Percentiles rank a stretch among this genome's conserved stretches.
Conservation (phyloP, 2,888 invertebrate genomes). For the Eupithecia dodoneata region DNA sequence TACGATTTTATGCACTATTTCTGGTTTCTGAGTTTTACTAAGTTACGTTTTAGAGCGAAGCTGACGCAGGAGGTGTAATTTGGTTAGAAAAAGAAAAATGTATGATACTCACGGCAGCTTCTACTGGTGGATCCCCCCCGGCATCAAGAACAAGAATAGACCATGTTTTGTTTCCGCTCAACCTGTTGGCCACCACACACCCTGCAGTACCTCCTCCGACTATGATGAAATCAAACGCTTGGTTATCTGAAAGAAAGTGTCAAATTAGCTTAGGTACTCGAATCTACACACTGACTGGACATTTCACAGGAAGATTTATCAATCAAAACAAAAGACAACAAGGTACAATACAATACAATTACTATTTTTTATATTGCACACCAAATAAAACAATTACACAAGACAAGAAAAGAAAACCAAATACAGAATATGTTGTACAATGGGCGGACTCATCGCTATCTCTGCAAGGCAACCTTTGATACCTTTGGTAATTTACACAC, state of each 20-base stretch:
- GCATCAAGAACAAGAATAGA: slow-evolving; percentile 47
- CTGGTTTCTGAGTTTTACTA: not conserved
- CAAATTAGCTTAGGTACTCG: not conserved
- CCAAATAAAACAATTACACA: too few relatives aligned
- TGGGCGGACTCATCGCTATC: too few relatives aligned
- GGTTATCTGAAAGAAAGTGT: slow-evolving; percentile 39
- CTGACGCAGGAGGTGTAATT: not conserved
- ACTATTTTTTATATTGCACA: too few relatives aligned
- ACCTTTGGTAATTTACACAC: too few relatives aligned
- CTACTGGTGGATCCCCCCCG: slow-evolving; percentile 43
- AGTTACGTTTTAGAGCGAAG: not conserved
- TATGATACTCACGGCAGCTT: slow-evolving; percentile 46
- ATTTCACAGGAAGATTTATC: too few relatives aligned
- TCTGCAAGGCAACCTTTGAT: too few relatives aligned
- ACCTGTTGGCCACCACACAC: slow-evolving; percentile 83
- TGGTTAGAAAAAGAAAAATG: not conserved
- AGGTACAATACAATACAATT: too few relatives aligned
- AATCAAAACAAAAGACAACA: too few relatives aligned
- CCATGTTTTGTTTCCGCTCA: slow-evolving; percentile 64
- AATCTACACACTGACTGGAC: not conserved
- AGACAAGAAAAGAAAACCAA: too few relatives aligned
- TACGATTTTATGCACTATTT: not conserved
- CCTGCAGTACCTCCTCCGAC: slow-evolving; percentile 85
- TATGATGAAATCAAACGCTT: slow-evolving; percentile 77
- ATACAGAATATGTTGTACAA: too few relatives aligned